Conservation (phyloP, 2,888 invertebrate species). For the Sceliomorpha sp. region DNA sequence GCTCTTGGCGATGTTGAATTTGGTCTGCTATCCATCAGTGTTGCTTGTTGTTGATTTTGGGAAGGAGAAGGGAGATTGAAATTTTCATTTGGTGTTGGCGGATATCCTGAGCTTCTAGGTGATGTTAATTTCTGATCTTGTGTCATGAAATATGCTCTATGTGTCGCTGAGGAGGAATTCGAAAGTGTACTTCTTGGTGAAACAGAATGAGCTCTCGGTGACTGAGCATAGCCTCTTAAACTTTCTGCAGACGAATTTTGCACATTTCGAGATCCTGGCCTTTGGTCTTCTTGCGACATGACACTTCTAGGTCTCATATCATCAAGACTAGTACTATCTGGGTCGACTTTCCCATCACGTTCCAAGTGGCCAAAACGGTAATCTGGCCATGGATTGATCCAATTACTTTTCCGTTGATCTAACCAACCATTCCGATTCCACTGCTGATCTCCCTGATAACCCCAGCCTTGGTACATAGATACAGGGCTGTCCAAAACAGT, state of each 20-base stretch:
- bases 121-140: slow-evolving; percentile 71
- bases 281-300: slow-evolving; percentile 74
- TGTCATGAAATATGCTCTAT: slow-evolving; percentile 63
- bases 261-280: slow-evolving; percentile 72
- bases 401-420: slow-evolving; percentile 76
- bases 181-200: slow-evolving; percentile 74
- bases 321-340: slow-evolving; percentile 85
- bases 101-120: slow-evolving; percentile 72
- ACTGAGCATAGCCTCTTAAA: slow-evolving; percentile 66
- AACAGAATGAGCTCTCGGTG: slow-evolving; percentile 69
- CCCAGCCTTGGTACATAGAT: slow-evolving; percentile 80
- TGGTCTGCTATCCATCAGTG: slow-evolving; percentile 65
- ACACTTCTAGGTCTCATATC: slow-evolving; percentile 74
- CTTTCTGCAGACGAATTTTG: slow-evolving; percentile 71
- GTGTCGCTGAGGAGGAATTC: slow-evolving; percentile 57
- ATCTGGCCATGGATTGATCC: slow-evolving; percentile 77
- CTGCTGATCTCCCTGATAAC: slow-evolving; percentile 77
- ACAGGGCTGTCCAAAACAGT: slow-evolving; percentile 86
- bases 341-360: slow-evolving; percentile 86
- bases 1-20: slow-evolving; percentile 63
- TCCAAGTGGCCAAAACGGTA: slow-evolving; percentile 75
- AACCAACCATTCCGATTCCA: slow-evolving; percentile 76
- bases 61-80: slow-evolving; percentile 66
- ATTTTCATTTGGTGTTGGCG: slow-evolving; percentile 61
- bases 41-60: slow-evolving; percentile 65